phyloP scores from a whole-genome alignment of 1,140 invertebrate genomes.

The Penaeus chinensis region DNA sequence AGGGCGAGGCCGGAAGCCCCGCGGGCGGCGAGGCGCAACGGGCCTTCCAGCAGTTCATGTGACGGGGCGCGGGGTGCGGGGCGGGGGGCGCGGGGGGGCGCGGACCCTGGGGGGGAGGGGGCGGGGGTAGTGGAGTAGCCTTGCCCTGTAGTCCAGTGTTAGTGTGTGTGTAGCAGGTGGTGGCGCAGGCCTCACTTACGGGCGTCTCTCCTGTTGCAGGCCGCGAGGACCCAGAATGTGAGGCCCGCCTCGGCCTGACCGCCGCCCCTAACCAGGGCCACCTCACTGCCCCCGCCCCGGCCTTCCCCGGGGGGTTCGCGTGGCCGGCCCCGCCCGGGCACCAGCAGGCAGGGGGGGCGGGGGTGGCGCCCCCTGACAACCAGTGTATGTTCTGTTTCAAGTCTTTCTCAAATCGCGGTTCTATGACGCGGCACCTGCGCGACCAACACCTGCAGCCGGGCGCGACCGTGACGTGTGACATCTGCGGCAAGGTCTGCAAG shows the following conservation, averaged over 20 bases:
- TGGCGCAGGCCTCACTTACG: slow-evolving; percentile 48
- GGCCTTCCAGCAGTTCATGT: slow-evolving; percentile 54
- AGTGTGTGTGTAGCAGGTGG: slow-evolving; percentile 35
- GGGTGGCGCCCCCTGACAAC: slow-evolving; percentile 74
- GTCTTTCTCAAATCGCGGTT: slow-evolving; percentile 63
- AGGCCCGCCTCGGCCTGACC: slow-evolving; percentile 42
- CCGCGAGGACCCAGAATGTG: slow-evolving; percentile 43
- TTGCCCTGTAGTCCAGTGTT: slow-evolving; percentile 46
- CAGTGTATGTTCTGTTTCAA: slow-evolving; percentile 70
- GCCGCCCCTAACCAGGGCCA: slow-evolving; percentile 40
- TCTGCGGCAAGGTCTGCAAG: slow-evolving; percentile 81
- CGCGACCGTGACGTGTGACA: slow-evolving; percentile 74
- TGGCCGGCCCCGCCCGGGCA: slow-evolving; percentile 50
- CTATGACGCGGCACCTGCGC: slow-evolving; percentile 62
- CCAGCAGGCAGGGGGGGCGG: slow-evolving; percentile 41
- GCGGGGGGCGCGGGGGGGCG: slow-evolving; percentile 37
- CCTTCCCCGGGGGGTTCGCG: slow-evolving; percentile 52
- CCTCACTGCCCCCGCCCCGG: slow-evolving; percentile 45
- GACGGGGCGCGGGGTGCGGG: slow-evolving; percentile 44
- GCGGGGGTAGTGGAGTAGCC: slow-evolving; percentile 48
- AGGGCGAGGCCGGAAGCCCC: slow-evolving; percentile 9
- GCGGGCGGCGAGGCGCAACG: slow-evolving; percentile 27
- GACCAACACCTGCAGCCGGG: slow-evolving; percentile 63
- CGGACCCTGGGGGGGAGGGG: slow-evolving; percentile 9
- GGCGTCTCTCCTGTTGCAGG: slow-evolving; percentile 55